phyloP scores from a whole-genome alignment of 2,113 vertebrate species.

The Bungarus multicinctus region DNA sequence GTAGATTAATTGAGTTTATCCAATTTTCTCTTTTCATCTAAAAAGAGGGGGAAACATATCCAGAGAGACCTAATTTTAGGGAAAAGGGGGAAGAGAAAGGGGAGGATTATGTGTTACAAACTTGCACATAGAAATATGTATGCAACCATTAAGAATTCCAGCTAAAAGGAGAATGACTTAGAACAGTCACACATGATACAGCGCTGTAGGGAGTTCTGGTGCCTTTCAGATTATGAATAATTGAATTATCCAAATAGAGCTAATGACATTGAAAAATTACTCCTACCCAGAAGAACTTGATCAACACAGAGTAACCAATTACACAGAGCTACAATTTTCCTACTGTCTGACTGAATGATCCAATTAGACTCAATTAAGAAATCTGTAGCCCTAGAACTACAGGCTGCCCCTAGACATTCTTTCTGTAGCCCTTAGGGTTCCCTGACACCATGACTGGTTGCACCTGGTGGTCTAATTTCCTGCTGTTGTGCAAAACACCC shows the following conservation, averaged over 20 bases:
- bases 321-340: background rate
- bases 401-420: background rate
- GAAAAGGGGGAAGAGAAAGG: background rate
- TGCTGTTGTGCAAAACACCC: background rate
- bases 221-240: background rate
- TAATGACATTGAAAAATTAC: background rate
- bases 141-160: background rate
- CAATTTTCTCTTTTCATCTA: background rate
- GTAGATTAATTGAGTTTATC: background rate
- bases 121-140: background rate
- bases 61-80: background rate
- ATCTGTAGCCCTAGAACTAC: background rate
- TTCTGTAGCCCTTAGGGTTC: background rate
- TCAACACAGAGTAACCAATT: background rate
- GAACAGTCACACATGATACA: background rate
- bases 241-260: background rate
- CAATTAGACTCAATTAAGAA: background rate
- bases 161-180: background rate
- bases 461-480: background rate
- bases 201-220: background rate
- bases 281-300: background rate
- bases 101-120: background rate
- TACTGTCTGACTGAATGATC: background rate
- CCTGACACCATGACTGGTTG: background rate
- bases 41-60: background rate